Percentiles rank a stretch among this genome's conserved stretches.
phyloP scores from a whole-genome alignment of 2,888 invertebrate species.

The Colostygia pectinataria region DNA sequence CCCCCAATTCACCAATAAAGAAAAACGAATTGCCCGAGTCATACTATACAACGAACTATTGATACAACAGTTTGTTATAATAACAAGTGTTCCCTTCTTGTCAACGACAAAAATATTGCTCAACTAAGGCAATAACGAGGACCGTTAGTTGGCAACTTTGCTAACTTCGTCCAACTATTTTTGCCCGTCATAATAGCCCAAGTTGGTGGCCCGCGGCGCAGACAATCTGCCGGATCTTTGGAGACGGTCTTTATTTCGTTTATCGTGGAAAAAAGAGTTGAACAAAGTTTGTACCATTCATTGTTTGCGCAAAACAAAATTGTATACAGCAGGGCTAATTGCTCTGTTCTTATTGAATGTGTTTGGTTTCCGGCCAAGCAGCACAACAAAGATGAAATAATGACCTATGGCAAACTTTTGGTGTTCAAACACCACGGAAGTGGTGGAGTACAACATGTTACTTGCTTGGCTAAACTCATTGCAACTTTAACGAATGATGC shows the following conservation, averaged over 20 bases:
- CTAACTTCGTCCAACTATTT: slow-evolving; percentile 71
- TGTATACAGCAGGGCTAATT: not conserved
- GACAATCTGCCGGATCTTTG: slow-evolving; percentile 62
- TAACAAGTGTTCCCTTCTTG: slow-evolving; percentile 61
- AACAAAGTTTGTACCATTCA: slow-evolving; percentile 32
- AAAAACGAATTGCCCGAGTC: slow-evolving; percentile 14
- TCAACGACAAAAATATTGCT: slow-evolving; percentile 73
- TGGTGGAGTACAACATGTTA: no score
- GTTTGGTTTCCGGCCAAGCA: no score
- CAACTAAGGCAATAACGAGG: slow-evolving; percentile 79
- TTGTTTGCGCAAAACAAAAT: slow-evolving; percentile 8
- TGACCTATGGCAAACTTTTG: no score
- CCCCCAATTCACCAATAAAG: slow-evolving; percentile 8
- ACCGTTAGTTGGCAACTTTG: slow-evolving; percentile 66
- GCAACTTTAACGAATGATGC: no score
- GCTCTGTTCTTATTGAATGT: no score
- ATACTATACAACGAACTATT: slow-evolving; percentile 47
- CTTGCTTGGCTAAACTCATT: no score
- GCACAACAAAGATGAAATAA: no score
- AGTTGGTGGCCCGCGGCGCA: slow-evolving; percentile 53
- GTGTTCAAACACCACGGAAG: no score
- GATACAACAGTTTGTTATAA: slow-evolving; percentile 61
- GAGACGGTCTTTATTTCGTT: slow-evolving; percentile 53
- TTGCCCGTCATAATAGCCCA: slow-evolving; percentile 77
- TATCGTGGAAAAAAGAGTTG: slow-evolving; percentile 39